Base-by-base conservation (phyloP, 2,113 vertebrate genomes). In the zebrafish (Danio rerio) region DNA sequence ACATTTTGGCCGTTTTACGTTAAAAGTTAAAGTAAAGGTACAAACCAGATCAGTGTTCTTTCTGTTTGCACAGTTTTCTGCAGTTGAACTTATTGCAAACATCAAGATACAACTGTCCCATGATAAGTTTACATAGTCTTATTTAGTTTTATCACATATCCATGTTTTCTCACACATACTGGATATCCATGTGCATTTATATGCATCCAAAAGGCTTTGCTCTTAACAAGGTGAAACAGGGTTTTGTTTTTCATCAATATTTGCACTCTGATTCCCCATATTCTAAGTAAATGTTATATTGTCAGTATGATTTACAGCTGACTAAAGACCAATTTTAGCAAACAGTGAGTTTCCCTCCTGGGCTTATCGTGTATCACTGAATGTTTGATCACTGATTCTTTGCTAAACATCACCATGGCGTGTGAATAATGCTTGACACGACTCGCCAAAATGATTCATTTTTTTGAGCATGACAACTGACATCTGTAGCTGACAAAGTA, bases 371-470 rank as follows among this genome's bases (percentile, higher is more conserved):
- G 52, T 45, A 52, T 74, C 45, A 53, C 9, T 18, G 40, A 71
- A 85, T 56, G 53, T 65, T 58, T 56, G 56, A 81, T 65, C 13
- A 70, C 15, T 66, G 66, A 78, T 77, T 77, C 58, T 31, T 77
- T 77, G 58, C 58, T 85, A 72, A 72, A 72, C 56, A 72, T 78
- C 50, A 66, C 42, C 65, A 65, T 15, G 53, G 49, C 45, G 59
- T 63, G 56, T 65, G 47, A 16, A 81, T 68, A 75, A 31, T 58
- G 20, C 43, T 74, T 62, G 80, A 58, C 58, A 82, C 4, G 21
- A 78, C 56, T 70, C 43, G n/a, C 16, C 16, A 66, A 78, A 85
- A 18, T 77, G 80, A 85, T 65, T 82, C 73, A 73, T 77, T 50
- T 77, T 77, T 77, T 1, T 12, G 1, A 21, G 18, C 58, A 50